Evolutionary conservation across 2,888 invertebrate genomes (phyloP), one percentile per base, ranked within the genome.

Genomic region (Geophilus truncorum): DNA sequence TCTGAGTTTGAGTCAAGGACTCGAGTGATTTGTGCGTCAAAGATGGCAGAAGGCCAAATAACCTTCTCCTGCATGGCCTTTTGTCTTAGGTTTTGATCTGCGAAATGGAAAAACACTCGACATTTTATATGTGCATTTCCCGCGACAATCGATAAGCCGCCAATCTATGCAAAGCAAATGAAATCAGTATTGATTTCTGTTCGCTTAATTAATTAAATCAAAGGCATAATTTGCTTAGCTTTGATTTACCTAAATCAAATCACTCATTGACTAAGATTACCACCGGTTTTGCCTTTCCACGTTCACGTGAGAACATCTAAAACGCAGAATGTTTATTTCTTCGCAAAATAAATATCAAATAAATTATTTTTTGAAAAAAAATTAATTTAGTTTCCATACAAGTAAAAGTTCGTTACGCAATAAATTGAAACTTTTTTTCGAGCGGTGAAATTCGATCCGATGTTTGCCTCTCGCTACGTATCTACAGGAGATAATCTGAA

Each of bases 1-100:
- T 28, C 70, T 70, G 70, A 25, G 70, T 70, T 70, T 70, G 70
- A 70, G 70, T 70, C 70, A 70, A 70, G 70, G 70, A 70, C 70
- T 70, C 70, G 70, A 57, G 70, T 70, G 70, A 70, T 70, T 70
- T 70, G 70, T 70, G 70, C 25, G 70, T 28, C 70, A 70, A 45
- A 70, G 70, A 70, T 70, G 70, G 70, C 70, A 70, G 70, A 23
- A 5, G 70, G 25, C 70, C 70, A 70, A 70, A 70, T 70, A 70
- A 70, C 28, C 70, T 23, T 70, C 70, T 28, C 70, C 70, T 70
- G 70, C 28, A 28, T 70, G 25, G 70, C 70, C 70, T 70, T 70
- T 70, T 70, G 70, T 70, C 70, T 70, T 70, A 28, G 70, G 70
- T 70, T 51, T 70, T 70, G 70, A 70, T 70, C 25, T 70, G 70